Conservation (phyloP, 2,113 vertebrate genomes). For the Rallus limicola region DNA sequence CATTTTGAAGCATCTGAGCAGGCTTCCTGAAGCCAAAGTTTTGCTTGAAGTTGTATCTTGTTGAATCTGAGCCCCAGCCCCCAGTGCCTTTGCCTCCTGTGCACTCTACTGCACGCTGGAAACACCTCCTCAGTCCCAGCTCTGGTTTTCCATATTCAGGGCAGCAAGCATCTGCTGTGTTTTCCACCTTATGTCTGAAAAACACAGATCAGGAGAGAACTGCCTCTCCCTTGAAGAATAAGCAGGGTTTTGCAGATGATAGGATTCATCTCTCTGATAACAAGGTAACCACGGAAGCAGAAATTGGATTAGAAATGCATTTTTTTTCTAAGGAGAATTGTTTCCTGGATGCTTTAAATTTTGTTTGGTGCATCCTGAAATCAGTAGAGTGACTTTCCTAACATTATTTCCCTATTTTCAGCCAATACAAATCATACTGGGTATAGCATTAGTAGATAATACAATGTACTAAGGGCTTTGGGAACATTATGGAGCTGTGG, state of each 20-base stretch:
- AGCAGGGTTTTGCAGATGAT: background rate
- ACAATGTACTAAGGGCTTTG: background rate
- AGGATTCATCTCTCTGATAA: background rate
- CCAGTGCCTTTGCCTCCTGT: background rate
- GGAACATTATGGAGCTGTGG: background rate
- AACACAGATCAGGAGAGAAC: background rate
- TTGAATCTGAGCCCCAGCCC: background rate
- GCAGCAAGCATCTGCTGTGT: background rate
- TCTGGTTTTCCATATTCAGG: background rate
- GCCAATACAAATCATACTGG: background rate
- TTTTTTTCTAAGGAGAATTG: background rate
- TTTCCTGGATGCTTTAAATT: background rate
- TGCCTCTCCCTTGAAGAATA: background rate
- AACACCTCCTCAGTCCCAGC: background rate
- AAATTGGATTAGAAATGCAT: slow-evolving; percentile 12
- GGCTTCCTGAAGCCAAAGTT: background rate
- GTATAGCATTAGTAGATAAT: background rate
- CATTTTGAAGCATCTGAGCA: background rate
- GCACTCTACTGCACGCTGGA: background rate
- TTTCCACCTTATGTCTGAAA: background rate
- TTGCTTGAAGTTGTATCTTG: background rate
- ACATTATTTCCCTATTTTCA: slow-evolving; percentile 4
- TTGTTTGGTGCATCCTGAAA: background rate
- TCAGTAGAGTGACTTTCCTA: background rate
- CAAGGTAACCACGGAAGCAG: background rate